These are phyloP conservation scores for Epizoanthus rinbou DNA, from an alignment of 92 coral and sea anemone species.

Conservation along the genomic window DNA sequence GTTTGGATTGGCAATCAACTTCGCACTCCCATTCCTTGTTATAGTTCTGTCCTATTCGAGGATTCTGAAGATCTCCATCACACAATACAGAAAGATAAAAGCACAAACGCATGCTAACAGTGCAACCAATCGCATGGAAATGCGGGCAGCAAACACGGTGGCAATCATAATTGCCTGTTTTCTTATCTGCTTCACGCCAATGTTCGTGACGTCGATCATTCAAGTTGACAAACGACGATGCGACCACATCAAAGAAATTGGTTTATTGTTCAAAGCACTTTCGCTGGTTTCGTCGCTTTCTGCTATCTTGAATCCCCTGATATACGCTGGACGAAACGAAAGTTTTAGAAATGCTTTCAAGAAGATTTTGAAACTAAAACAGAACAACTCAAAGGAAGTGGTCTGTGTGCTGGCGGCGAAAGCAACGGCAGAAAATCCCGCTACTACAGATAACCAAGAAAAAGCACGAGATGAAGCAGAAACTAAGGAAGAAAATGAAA, in stretches of 20 bases:
- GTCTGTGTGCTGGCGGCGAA: not conserved
- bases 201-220: not conserved
- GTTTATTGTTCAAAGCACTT: not conserved
- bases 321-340: conserved; percentile 40
- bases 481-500: no score
- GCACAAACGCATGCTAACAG: not conserved
- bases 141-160: conserved; percentile 10
- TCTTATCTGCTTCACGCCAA: conserved; percentile 18
- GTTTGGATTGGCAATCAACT: conserved; percentile 8
- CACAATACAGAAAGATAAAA: conserved; percentile 27
- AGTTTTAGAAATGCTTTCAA: conserved; percentile 20
- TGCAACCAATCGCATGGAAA: conserved; percentile 5
- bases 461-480: no score
- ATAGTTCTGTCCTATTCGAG: conserved; percentile 19
- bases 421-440: not conserved
- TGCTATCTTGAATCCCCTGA: conserved; percentile 26
- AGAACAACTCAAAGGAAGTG: not conserved
- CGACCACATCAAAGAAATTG: not conserved
- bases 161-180: conserved; percentile 27
- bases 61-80: conserved; percentile 30
- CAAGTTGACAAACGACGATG: conserved; percentile 19
- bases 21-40: conserved; percentile 15
- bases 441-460: no score
- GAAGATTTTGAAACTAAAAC: not conserved
- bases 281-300: conserved; percentile 18